Conservation (phyloP, 2,797 vertebrate species). For the Coracias cyanogaster region DNA sequence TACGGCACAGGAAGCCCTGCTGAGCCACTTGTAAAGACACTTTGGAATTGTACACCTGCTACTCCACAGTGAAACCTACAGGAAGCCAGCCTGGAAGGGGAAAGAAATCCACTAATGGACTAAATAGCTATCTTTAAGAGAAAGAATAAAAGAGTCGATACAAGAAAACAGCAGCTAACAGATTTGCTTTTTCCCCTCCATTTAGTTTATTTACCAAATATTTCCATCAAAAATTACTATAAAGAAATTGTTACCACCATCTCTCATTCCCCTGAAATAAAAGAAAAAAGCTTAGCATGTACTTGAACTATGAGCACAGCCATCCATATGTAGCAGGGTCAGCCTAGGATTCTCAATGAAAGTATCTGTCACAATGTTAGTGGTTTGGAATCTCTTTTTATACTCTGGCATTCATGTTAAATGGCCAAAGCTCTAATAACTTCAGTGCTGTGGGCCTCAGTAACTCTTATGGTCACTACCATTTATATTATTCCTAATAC, state of each 20-base stretch:
- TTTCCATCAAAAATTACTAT: conserved; percentile 3
- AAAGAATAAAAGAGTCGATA: background rate
- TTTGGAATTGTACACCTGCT: conserved; percentile 82
- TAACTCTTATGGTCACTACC: background rate
- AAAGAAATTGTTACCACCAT: background rate
- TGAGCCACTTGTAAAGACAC: conserved; percentile 82
- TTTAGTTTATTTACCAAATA: conserved; percentile 54
- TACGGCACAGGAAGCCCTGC: conserved; percentile 75
- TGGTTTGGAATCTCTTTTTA: background rate
- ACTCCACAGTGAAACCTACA: conserved; percentile 72
- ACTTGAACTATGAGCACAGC: background rate
- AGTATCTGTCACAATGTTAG: background rate
- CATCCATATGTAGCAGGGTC: background rate
- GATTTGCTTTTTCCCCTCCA: conserved; percentile 17
- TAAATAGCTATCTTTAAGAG: conserved; percentile 62
- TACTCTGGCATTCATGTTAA: background rate
- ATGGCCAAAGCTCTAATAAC: background rate
- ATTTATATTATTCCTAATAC: background rate
- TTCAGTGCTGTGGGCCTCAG: background rate
- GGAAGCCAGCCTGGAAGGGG: conserved; percentile 66
- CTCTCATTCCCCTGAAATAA: background rate
- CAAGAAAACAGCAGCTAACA: conserved; percentile 47
- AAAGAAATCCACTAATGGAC: conserved; percentile 60
- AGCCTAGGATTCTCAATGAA: background rate
- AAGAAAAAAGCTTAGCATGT: background rate